Evolutionary conservation across 2,113 vertebrate genomes (phyloP), one percentile per base, ranked within the genome.

Genomic region (Chamaetylas fuelleborni): DNA sequence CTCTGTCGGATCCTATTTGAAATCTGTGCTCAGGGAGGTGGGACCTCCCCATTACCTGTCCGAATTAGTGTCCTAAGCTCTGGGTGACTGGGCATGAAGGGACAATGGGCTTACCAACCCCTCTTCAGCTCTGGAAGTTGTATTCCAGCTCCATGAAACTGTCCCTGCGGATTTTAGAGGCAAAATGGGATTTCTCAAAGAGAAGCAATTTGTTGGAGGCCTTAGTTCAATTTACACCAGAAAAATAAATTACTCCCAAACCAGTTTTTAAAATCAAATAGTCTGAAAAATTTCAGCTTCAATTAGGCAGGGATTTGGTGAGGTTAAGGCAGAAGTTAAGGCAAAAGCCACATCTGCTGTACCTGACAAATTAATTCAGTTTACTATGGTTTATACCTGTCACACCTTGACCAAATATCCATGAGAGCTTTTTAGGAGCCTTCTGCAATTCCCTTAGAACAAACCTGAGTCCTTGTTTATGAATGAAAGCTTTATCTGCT

Each of bases 161-260:
- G 4, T 7, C 10, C 17, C 31, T 38, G 9, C 0, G 0, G 24
- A 28, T 17, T 53, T 80, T 15, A 64, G 47, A 65, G 48, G 43
- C 11, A 87, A 91, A 88, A 61, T 34, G 23, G 12, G 36, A 57
- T 86, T 86, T 91, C 23, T 74, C 19, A 70, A 11, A 34, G 20
- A 71, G 8, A 81, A 88, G 40, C 2, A 26, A 31, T 62, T 47
- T 78, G 1, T 24, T 58, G 42, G 19, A 34, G 3, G 26, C 5
- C 8, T 92, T 69, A 8, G 17, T 72, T 86, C 53, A 91, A 67
- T 72, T 43, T 82, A 79, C 94, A 81, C 6, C 8, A 72, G 20
- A 13, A 31, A n/a, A 48, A 40, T 4, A 64, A 24, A 47, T 38
- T 6, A 47, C 1, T 8, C 28, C 12, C 12, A 66, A 73, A 29